Conservation (phyloP, 2,113 vertebrate species). For the Talpa occidentalis region DNA sequence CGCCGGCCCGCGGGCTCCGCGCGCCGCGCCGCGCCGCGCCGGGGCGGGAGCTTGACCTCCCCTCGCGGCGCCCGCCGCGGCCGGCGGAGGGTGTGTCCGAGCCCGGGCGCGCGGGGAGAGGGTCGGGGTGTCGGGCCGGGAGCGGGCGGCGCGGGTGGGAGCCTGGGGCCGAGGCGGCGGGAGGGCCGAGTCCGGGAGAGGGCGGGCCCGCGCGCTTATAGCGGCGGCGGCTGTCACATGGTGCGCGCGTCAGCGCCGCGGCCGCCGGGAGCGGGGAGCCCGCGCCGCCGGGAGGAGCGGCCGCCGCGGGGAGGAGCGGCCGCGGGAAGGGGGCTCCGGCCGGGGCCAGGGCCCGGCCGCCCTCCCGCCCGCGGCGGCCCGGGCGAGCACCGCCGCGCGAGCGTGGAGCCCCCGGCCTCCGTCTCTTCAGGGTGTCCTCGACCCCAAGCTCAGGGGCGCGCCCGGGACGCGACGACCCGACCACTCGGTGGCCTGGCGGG, state of each 20-base stretch:
- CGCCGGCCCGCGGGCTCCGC: not conserved
- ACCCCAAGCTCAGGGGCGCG: not conserved
- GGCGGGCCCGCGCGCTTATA: constrained; percentile 92
- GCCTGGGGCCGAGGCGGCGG: constrained; percentile 79
- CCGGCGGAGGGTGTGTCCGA: constrained; percentile 49
- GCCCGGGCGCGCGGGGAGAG: not conserved
- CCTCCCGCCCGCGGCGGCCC: not conserved
- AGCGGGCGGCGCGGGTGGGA: not conserved
- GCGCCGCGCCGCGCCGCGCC: not conserved
- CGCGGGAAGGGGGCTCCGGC: not conserved
- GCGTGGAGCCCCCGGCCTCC: not conserved
- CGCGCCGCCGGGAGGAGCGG: constrained; percentile 19
- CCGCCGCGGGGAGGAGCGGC: constrained; percentile 51
- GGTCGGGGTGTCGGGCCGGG: not conserved
- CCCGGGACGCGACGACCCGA: not conserved
- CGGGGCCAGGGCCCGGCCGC: not conserved
- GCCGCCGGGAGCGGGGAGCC: too few species aligned
- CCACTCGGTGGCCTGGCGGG: not conserved
- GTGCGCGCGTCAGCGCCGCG: constrained; percentile 89
- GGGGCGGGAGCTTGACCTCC: not conserved
- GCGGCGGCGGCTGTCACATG: constrained; percentile 90
- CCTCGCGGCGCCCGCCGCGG: constrained; percentile 16
- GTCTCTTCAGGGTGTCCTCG: not conserved
- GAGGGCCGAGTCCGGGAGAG: constrained; percentile 89
- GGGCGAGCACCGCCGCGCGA: not conserved